phyloP scores from a whole-genome alignment of 2,888 invertebrate species.

The Campoplex capitator region DNA sequence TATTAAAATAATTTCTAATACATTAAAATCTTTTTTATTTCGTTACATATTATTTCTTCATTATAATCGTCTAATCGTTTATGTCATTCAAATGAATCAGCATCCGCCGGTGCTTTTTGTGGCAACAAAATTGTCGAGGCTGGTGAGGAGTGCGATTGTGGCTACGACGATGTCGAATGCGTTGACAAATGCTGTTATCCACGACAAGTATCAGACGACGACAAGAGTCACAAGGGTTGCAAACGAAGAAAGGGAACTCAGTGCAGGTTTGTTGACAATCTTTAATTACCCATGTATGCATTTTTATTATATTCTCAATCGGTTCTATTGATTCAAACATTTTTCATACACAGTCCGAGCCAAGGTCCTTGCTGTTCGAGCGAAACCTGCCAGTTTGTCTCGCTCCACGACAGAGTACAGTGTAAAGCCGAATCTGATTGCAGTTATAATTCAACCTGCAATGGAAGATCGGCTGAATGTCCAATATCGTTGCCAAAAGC shows the following conservation, averaged over 20 bases:
- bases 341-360: constrained; percentile 90
- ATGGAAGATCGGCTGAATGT: constrained; percentile 94
- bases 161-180: constrained; percentile 97
- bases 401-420: constrained; percentile 87
- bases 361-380: constrained; percentile 98
- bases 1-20: not conserved
- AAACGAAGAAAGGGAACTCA: constrained; percentile 91
- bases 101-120: constrained; percentile 98
- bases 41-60: constrained; percentile 16
- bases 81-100: constrained; percentile 79
- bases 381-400: constrained; percentile 91
- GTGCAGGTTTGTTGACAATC: constrained; percentile 88
- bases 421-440: constrained; percentile 96
- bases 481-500: constrained; percentile 93
- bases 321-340: not conserved
- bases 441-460: constrained; percentile 94
- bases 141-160: constrained; percentile 99
- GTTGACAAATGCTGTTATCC: constrained; percentile 97
- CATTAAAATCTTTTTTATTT: not conserved
- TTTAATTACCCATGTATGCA: not conserved
- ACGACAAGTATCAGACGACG: constrained; percentile 89
- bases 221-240: constrained; percentile 91
- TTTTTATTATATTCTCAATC: not conserved
- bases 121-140: constrained; percentile 99
- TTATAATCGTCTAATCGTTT: constrained; percentile 53